Base-by-base conservation (phyloP, 2,113 vertebrate genomes). In the Mormyrus iriodes region DNA sequence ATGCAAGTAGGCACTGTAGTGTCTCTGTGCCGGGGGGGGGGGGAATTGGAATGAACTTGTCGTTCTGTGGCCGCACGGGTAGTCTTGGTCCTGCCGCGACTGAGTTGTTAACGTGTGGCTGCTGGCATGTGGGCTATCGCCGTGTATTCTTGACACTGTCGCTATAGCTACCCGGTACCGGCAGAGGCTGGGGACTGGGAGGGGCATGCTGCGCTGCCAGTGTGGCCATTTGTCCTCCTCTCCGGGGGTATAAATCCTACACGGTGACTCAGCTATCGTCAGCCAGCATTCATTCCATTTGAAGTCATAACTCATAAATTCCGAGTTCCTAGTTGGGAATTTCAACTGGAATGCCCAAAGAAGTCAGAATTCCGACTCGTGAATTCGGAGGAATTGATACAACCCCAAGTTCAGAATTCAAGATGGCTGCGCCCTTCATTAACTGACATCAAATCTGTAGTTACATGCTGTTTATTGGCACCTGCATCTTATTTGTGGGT, bases 1-100 rank as follows among this genome's bases (percentile, higher is more conserved):
- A 92, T 76, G 88, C 91, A 94, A 92, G 90, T n/a, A 21, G 86
- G 88, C 88, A 31, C 21, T 24, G 17, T 44, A 91, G 88, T 89
- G 92, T 87, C 93, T 90, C 0, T 79, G 12, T 79, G 92, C 88
- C 92, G 82, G 31, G 91, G 93, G 51, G 82, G 88, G 92, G 76
- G 24, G 91, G 93, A 52, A 69, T 85, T 83, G 89, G 85, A 91
- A 90, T 55, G 17, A 92, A 93, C 95, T 95, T 91, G 90, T 92
- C 90, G 55, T 92, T 94, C 92, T 88, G 15, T n/a, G n/a, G n/a
- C n/a, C n/a, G n/a, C n/a, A n/a, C n/a, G n/a, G n/a, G n/a, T n/a
- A n/a, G n/a, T 24, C 19, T 55, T 7, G 53, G 19, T 7, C 19
- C 5, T 58, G 19, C 21, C 53, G 21, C 24, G 55, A 61, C 24